phyloP scores from a whole-genome alignment of 2,888 invertebrate species.

The Cheilosia variabilis region DNA sequence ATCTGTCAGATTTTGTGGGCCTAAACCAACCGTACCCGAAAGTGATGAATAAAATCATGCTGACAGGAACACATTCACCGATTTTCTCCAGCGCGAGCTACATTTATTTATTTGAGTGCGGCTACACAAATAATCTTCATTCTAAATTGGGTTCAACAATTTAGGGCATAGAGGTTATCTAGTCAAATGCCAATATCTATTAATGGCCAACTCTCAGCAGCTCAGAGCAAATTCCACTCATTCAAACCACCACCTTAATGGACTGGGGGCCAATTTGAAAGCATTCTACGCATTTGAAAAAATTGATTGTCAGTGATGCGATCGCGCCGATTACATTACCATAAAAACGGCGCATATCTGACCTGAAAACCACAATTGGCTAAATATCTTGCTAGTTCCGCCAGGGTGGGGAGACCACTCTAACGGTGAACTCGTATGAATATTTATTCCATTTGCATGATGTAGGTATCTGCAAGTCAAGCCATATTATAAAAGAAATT shows the following conservation, averaged over 20 bases:
- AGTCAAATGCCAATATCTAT: too few species aligned
- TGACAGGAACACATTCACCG: too few species aligned
- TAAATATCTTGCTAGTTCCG: background rate
- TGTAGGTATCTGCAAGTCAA: background rate
- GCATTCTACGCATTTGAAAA: background rate
- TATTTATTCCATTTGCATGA: constrained; percentile 30
- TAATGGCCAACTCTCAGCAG: background rate
- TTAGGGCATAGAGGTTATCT: too few species aligned
- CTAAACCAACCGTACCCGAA: too few species aligned
- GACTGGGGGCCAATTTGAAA: background rate
- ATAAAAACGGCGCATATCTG: constrained; percentile 25
- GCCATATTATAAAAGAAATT: constrained; percentile 51
- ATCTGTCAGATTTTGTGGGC: too few species aligned
- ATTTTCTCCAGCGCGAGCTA: too few species aligned
- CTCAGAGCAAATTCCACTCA: background rate
- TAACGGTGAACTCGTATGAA: constrained; percentile 10
- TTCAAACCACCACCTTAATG: constrained; percentile 10
- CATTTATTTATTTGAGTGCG: too few species aligned
- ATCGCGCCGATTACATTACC: constrained; percentile 23
- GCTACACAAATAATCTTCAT: too few species aligned
- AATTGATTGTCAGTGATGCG: background rate
- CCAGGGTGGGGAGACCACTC: background rate
- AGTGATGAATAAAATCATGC: too few species aligned
- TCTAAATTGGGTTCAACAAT: too few species aligned
- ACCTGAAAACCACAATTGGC: background rate